A percentile compares a stretch with the other conserved stretches of the same genome.
These are phyloP conservation scores for Trachythela sp. DNA, from an alignment of 64 coral and sea anemone species.

Conservation along the genomic window DNA sequence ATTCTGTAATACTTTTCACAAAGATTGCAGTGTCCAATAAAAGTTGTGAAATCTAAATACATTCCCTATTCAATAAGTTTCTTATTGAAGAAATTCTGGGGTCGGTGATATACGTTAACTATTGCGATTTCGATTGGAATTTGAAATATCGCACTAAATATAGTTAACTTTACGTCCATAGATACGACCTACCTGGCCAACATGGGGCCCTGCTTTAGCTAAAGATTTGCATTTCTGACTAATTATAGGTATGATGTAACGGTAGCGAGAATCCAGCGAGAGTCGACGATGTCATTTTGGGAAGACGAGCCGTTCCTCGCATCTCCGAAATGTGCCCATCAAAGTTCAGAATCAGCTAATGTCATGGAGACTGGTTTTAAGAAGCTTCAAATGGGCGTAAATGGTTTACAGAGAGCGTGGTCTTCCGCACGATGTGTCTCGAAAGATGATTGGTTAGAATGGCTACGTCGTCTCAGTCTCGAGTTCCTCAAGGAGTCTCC, in stretches of 20 bases:
- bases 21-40: too few relatives aligned
- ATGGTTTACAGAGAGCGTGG: constrained; percentile 86
- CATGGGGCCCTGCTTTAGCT: too few relatives aligned
- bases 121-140: too few relatives aligned
- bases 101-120: too few relatives aligned
- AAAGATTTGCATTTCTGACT: not conserved
- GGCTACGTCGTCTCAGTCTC: constrained; percentile 83
- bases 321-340: not conserved
- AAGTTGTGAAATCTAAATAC: too few relatives aligned
- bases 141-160: too few relatives aligned
- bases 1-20: too few relatives aligned
- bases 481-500: constrained; percentile 94
- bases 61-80: too few relatives aligned
- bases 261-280: not conserved
- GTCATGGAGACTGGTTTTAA: constrained; percentile 88
- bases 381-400: constrained; percentile 85
- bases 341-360: constrained; percentile 73
- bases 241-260: not conserved
- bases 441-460: constrained; percentile 99
- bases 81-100: too few relatives aligned
- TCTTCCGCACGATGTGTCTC: constrained; percentile 80
- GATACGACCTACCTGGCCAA: too few relatives aligned
- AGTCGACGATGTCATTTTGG: constrained; percentile 31
- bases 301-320: constrained; percentile 60
- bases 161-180: too few relatives aligned